phyloP scores from a whole-genome alignment of 2,888 invertebrate species.

The Drosophila robusta region DNA sequence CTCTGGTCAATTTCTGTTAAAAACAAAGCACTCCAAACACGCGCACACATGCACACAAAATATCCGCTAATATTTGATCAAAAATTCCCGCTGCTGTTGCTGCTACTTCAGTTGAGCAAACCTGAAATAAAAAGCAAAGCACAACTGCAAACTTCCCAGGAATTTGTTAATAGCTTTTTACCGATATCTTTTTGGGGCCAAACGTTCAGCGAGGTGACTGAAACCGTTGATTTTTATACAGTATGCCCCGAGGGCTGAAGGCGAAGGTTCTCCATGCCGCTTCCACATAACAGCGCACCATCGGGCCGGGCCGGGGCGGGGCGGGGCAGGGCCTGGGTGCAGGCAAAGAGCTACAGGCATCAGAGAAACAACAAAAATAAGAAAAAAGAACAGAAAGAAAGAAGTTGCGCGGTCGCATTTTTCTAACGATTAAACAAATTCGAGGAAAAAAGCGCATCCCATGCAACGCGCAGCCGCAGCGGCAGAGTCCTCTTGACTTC shows the following conservation, averaged over 20 bases:
- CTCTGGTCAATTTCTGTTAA: constrained; percentile 21
- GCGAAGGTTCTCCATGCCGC: constrained; percentile 20
- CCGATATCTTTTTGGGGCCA: constrained; percentile 69
- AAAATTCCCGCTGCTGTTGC: constrained; percentile 33
- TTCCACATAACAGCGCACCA: constrained; percentile 37
- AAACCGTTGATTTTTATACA: constrained; percentile 74
- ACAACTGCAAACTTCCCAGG: constrained; percentile 76
- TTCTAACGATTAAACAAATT: constrained; percentile 85
- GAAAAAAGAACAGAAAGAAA: neutral
- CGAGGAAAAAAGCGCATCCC: constrained; percentile 83
- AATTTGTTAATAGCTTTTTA: constrained; percentile 81
- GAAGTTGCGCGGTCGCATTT: constrained; percentile 73
- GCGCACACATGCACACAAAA: constrained; percentile 13
- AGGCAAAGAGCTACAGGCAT: constrained; percentile 7
- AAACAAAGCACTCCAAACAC: neutral
- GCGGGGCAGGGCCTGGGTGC: neutral
- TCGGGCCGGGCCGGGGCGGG: neutral
- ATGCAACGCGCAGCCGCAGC: constrained; percentile 72
- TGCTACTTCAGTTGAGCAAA: constrained; percentile 27
- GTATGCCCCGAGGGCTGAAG: constrained; percentile 14
- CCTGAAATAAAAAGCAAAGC: constrained; percentile 23
- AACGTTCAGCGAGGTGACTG: constrained; percentile 28
- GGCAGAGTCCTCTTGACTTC: constrained; percentile 29
- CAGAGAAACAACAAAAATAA: neutral
- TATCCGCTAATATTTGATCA: constrained; percentile 54